Evolutionary conservation across 1,140 invertebrate genomes (phyloP).

Genomic region (Brachionus asplanchnoidis): DNA sequence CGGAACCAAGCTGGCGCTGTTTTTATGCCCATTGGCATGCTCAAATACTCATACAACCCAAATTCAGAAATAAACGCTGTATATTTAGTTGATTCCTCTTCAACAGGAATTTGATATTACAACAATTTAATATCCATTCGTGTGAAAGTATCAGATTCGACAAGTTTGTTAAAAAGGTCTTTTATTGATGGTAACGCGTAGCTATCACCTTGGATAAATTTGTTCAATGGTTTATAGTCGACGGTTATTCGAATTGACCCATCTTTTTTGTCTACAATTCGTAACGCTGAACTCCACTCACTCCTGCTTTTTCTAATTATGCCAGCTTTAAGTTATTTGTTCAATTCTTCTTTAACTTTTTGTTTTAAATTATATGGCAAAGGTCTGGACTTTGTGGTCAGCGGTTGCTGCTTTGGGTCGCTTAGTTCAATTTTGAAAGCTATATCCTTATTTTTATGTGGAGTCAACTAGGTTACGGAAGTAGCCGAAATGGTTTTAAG

Average conservation of each 20-base stretch:
- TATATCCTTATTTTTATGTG: no score
- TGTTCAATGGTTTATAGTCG: not conserved
- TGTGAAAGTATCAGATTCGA: not conserved
- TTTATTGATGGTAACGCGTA: not conserved
- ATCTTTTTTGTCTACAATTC: slow-evolving; percentile 42
- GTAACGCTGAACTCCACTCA: slow-evolving; percentile 45
- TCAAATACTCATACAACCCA: not conserved
- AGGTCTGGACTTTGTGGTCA: not conserved
- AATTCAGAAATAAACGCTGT: not conserved
- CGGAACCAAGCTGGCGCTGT: not conserved
- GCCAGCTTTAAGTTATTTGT: not conserved
- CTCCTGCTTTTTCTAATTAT: slow-evolving; percentile 42
- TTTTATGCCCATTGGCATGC: not conserved
- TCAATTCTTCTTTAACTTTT: not conserved
- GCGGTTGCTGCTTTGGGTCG: no score
- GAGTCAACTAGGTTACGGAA: no score
- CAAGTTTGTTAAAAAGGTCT: not conserved
- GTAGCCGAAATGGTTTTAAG: no score
- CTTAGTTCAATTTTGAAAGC: no score
- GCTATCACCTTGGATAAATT: not conserved
- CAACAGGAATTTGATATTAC: not conserved
- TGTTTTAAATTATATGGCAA: not conserved
- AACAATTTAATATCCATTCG: not conserved
- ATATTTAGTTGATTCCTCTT: not conserved
- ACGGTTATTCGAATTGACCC: not conserved